These are phyloP conservation scores for Alcis repandata DNA, from an alignment of 2,888 invertebrate genomes.

Conservation along the genomic window DNA sequence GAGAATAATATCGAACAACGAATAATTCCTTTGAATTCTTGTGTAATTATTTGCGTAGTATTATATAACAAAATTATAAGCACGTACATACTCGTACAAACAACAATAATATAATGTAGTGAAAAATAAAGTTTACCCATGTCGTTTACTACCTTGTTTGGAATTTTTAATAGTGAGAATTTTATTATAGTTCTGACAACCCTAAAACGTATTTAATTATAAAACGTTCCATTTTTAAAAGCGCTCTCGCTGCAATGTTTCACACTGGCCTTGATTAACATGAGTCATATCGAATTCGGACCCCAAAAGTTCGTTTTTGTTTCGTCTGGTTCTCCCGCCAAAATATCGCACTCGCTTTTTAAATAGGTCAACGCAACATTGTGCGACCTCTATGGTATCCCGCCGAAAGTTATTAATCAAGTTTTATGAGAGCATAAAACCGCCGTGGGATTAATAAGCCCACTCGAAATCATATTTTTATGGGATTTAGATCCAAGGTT, in stretches of 20 bases:
- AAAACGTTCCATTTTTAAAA: conserved; percentile 11
- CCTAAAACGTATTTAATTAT: conserved; percentile 2
- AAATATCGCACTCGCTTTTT: conserved; percentile 70
- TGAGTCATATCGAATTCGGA: conserved; percentile 57
- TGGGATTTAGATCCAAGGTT: conserved; percentile 83
- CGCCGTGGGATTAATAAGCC: conserved; percentile 78
- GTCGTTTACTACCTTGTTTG: too few species aligned
- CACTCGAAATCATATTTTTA: conserved; percentile 84
- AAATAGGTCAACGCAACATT: conserved; percentile 82
- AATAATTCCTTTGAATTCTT: background rate
- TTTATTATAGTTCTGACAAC: background rate
- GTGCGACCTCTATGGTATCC: conserved; percentile 67
- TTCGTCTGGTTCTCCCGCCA: conserved; percentile 78
- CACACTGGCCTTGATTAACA: conserved; percentile 57
- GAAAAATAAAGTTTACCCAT: too few species aligned
- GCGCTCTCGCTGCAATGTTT: conserved; percentile 32
- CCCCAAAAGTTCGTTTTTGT: conserved; percentile 58
- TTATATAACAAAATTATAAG: too few species aligned
- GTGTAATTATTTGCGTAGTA: background rate
- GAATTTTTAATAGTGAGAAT: background rate
- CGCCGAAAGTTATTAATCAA: conserved; percentile 80
- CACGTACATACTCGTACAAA: too few species aligned
- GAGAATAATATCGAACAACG: background rate
- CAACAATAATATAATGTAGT: too few species aligned
- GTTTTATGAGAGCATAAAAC: conserved; percentile 83